Percentiles rank a stretch among this genome's conserved stretches.
Evolutionary conservation across 2,888 invertebrate genomes (phyloP).

Genomic region (Apodemia mormo): DNA sequence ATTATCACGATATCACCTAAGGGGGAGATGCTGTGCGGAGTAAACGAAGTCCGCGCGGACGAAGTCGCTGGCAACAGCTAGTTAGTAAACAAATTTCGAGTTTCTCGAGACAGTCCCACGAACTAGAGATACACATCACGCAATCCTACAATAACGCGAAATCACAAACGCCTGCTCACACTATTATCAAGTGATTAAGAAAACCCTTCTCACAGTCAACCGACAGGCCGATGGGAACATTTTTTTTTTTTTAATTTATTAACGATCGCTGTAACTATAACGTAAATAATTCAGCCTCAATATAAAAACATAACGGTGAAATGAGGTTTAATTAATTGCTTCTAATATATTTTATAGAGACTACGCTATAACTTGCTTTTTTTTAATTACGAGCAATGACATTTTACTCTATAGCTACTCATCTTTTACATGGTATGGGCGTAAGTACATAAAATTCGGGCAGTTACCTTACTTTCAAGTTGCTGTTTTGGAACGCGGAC

Average conservation of each 20-base stretch:
- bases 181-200: conserved; percentile 5
- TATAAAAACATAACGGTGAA: conserved; percentile 8
- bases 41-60: no score
- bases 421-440: no score
- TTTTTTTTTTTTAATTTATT: conserved; percentile 6
- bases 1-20: no score
- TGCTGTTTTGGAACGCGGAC: no score
- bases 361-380: neutral
- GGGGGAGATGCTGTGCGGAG: no score
- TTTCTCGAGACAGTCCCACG: neutral
- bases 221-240: neutral
- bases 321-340: neutral
- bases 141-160: neutral
- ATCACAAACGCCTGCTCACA: neutral
- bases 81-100: neutral
- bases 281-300: neutral
- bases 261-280: conserved; percentile 2
- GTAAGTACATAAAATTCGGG: no score
- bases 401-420: no score
- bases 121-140: neutral
- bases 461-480: no score
- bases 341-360: neutral
- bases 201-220: conserved; percentile 5
- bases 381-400: no score
- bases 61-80: no score